Conservation (phyloP, 2,888 invertebrate genomes). For the Drosophila nr. fundita region DNA sequence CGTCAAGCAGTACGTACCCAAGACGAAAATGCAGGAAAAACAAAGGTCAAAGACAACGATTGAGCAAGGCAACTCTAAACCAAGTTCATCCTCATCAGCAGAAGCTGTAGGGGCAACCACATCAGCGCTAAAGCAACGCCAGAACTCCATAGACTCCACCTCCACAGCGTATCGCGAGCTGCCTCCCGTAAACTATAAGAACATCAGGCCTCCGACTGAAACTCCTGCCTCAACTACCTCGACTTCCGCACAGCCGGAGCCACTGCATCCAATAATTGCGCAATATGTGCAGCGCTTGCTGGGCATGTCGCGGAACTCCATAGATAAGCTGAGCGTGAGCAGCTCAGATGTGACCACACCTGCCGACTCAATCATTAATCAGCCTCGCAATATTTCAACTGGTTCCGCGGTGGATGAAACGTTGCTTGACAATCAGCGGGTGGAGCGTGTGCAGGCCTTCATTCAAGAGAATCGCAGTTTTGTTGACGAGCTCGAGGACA, state of each 20-base stretch:
- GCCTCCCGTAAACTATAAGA: constrained; percentile 62
- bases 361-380: constrained; percentile 85
- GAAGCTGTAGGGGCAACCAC: neutral
- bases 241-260: neutral
- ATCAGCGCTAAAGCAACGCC: constrained; percentile 21
- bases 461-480: constrained; percentile 83
- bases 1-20: constrained; percentile 53
- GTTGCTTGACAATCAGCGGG: constrained; percentile 46
- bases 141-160: constrained; percentile 75
- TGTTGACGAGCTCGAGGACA: constrained; percentile 81
- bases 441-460: constrained; percentile 79
- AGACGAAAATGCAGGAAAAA: constrained; percentile 26
- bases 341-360: constrained; percentile 86
- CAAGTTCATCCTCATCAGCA: constrained; percentile 10
- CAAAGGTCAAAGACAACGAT: neutral
- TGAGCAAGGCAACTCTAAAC: constrained; percentile 1
- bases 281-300: constrained; percentile 86
- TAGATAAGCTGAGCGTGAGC: constrained; percentile 85
- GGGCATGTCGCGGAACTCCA: constrained; percentile 85
- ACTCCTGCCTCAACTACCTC: neutral
- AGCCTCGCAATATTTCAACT: constrained; percentile 81
- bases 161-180: constrained; percentile 81
- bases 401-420: constrained; percentile 32
- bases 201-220: constrained; percentile 3
- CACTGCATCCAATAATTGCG: constrained; percentile 83